These are phyloP conservation scores for Halocaridina rubra DNA, from an alignment of 2,888 invertebrate genomes.

Conservation along the genomic window DNA sequence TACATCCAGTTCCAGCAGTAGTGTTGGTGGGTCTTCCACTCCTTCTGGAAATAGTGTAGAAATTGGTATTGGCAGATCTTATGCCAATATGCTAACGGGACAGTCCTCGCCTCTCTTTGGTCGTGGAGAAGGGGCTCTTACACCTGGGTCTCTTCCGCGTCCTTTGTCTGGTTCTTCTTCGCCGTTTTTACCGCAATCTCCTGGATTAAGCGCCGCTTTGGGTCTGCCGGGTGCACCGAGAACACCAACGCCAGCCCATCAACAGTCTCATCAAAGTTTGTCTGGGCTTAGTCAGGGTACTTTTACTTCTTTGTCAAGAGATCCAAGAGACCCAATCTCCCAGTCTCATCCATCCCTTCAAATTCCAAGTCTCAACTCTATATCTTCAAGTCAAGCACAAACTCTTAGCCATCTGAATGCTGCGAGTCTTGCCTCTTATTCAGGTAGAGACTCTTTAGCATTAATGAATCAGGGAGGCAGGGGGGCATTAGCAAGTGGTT, in stretches of 20 bases:
- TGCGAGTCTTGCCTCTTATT: slow-evolving; percentile 56
- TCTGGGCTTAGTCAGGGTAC: slow-evolving; percentile 56
- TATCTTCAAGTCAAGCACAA: slow-evolving; percentile 55
- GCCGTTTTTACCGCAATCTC: slow-evolving; percentile 61
- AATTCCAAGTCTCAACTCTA: slow-evolving; percentile 61
- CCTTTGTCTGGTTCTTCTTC: slow-evolving; percentile 60
- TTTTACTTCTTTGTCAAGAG: slow-evolving; percentile 49
- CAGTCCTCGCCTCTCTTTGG: slow-evolving; percentile 62
- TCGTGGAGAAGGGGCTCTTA: slow-evolving; percentile 59
- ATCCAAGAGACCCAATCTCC: slow-evolving; percentile 61
- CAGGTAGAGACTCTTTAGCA: slow-evolving; percentile 56
- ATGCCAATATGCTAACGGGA: slow-evolving; percentile 55
- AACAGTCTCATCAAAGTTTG: slow-evolving; percentile 56
- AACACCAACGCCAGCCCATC: slow-evolving; percentile 62
- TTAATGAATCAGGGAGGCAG: slow-evolving; percentile 59
- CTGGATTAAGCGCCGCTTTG: slow-evolving; percentile 54
- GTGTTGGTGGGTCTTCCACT: slow-evolving; percentile 29
- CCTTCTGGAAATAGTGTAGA: slow-evolving; percentile 55
- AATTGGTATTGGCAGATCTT: slow-evolving; percentile 58
- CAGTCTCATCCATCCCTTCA: slow-evolving; percentile 63
- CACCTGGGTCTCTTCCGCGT: slow-evolving; percentile 59
- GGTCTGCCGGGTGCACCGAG: slow-evolving; percentile 58
- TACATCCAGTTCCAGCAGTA: slow-evolving; percentile 41
- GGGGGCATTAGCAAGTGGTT: slow-evolving; percentile 44
- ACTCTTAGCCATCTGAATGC: slow-evolving; percentile 60